These are phyloP conservation scores for Cataglyphis albicans DNA, from an alignment of 2,888 invertebrate species.

Conservation along the genomic window DNA sequence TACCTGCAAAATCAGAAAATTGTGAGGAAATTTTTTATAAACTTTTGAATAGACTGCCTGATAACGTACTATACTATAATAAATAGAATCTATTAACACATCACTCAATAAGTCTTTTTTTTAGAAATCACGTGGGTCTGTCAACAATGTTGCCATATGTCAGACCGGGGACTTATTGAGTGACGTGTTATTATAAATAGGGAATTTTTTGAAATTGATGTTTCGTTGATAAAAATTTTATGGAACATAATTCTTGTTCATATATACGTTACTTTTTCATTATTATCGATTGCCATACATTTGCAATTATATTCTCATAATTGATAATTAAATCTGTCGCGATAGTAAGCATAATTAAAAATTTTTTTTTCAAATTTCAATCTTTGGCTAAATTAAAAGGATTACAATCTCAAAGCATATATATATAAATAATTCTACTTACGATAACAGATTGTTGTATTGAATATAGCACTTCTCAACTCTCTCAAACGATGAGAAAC, in stretches of 20 bases:
- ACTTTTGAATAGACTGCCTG: no score
- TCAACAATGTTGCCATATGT: no score
- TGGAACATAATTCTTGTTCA: background rate
- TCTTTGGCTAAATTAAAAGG: background rate
- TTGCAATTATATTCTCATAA: background rate
- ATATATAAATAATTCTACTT: background rate
- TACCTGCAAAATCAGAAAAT: no score
- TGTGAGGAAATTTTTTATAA: no score
- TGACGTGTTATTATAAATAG: background rate
- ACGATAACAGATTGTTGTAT: background rate
- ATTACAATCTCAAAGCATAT: background rate
- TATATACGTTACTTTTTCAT: background rate
- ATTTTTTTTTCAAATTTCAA: background rate
- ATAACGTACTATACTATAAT: no score
- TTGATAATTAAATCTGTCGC: background rate
- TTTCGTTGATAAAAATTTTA: background rate
- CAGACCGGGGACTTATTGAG: no score
- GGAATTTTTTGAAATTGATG: background rate
- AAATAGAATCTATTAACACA: background rate
- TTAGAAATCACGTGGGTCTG: no score
- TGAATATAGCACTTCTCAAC: background rate
- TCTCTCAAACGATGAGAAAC: background rate
- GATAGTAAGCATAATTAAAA: background rate
- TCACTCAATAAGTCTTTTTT: no score
- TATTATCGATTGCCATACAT: background rate